Evolutionary conservation across 2,888 invertebrate species (phyloP), one percentile per base, ranked within the genome.

Genomic region (Mimachlamys varia): DNA sequence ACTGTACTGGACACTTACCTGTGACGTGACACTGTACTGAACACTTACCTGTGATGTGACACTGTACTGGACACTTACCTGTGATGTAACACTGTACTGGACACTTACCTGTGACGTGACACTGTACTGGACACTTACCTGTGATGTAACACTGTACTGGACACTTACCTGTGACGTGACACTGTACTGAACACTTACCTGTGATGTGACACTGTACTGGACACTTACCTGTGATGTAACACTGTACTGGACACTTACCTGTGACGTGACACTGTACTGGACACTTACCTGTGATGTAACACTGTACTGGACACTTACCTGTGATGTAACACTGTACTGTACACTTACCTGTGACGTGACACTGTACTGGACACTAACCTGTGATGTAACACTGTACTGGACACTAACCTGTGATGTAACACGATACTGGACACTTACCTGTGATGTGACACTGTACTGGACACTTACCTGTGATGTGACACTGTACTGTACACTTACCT

Each of bases 61-160:
- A 5, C 97, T 97, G 92, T 97, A 95, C n/a, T 97, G n/a, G n/a
- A n/a, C n/a, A n/a, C n/a, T n/a, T n/a, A n/a, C n/a, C n/a, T n/a
- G n/a, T 44, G 44, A 44, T 5, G 3, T 5, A 44, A 44, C 10
- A 62, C 62, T 7, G 62, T n/a, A 53, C n/a, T n/a, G n/a, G 53
- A 53, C 53, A 53, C 5, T 53, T 17, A 53, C n/a, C n/a, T n/a
- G n/a, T n/a, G n/a, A n/a, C n/a, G n/a, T n/a, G n/a, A 44, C 44
- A 44, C 3, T 3, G 44, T 44, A 53, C 3, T 53, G 5, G 27
- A 38, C 49, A 91, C 93, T 93, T 93, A 98, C 97, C 95, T 98
- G 98, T 87, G 98, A 97, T 22, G 98, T 98, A 27, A 98, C 97
- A 5, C 97, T 97, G 92, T 97, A 95, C n/a, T 97, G n/a, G n/a